Conservation (phyloP, 1,140 invertebrate species). For the Macrocentrus cingulum region DNA sequence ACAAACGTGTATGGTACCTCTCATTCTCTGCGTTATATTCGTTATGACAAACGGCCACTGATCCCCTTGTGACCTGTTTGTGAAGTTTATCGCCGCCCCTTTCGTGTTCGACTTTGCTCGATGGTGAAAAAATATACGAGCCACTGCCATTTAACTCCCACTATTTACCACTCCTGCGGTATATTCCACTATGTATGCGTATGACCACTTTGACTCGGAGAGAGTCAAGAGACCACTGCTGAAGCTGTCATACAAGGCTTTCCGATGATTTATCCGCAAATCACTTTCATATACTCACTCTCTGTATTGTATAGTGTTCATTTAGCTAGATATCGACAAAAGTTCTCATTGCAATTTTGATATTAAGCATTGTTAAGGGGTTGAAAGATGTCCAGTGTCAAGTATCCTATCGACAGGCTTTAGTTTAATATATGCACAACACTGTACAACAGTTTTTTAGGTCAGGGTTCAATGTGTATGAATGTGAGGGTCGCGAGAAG, state of each 20-base stretch:
- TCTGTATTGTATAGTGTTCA: no score
- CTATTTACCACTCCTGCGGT: neutral
- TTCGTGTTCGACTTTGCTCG: conserved; percentile 41
- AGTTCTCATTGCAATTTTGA: no score
- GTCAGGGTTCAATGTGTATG: conserved; percentile 9
- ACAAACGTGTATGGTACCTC: neutral
- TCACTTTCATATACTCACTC: neutral
- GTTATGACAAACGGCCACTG: conserved; percentile 30
- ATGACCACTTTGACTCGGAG: neutral
- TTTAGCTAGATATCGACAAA: no score
- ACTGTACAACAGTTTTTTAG: neutral
- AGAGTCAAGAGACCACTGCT: neutral
- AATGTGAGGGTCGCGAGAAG: conserved; percentile 8
- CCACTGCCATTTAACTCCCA: neutral
- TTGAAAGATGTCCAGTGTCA: no score
- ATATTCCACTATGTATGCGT: neutral
- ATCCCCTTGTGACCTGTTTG: conserved; percentile 36
- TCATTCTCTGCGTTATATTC: conserved; percentile 19
- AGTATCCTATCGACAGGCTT: no score
- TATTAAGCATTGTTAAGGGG: no score
- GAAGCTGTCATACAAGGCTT: neutral
- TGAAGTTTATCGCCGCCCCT: conserved; percentile 51
- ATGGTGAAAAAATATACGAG: conserved; percentile 2
- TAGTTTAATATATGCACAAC: neutral
- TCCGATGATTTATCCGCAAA: neutral